Evolutionary conservation across 2,888 invertebrate genomes (phyloP), one percentile per base, ranked within the genome.

Genomic region (Stenchaetothrips biformis): DNA sequence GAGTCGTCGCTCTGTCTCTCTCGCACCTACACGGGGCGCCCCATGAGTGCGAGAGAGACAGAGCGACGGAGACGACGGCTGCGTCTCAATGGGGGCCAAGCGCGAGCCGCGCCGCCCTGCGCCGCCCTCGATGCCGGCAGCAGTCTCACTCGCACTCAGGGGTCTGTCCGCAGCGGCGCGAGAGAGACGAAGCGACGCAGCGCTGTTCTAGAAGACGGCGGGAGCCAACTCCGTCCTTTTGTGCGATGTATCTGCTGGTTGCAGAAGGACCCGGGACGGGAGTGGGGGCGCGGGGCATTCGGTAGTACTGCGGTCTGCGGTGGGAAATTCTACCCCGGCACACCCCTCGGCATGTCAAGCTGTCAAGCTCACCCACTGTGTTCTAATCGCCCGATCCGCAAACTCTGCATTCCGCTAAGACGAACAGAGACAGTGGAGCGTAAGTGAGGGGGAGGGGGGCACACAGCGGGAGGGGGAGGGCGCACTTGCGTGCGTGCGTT

Each of bases 291-390:
- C 2, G 59, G 59, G 2, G 13, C 59, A 13, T 16, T 18, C 18
- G 6, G 59, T 2, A 11, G 53, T 13, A 13, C 53, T 16, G 59
- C 59, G 67, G 53, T 53, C 3, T 2, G 53, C 3, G 53, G 13
- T 13, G 53, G 53, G 53, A 7, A 7, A 53, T 53, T 53, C 13
- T 67, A 21, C 7, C 59, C 18, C 16, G 59, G 67, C 67, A 21
- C 67, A n/a, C 53, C 67, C 25, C 7, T 25, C 8, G 11, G 21
- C 67, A 6, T 21, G 67, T 21, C 67, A 74, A 74, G 25, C 25
- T 74, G 67, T 74, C 67, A 74, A 74, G 67, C 67, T 74, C 67
- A 74, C 7, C 67, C 67, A 21, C 21, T 74, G 67, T 74, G 67
- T 74, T 74, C 67, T 74, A 74, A 74, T 74, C 67, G 67, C 25